A percentile compares a stretch with the other conserved stretches of the same genome.
phyloP scores from a whole-genome alignment of 2,888 invertebrate species.

The Lutraria lutraria region DNA sequence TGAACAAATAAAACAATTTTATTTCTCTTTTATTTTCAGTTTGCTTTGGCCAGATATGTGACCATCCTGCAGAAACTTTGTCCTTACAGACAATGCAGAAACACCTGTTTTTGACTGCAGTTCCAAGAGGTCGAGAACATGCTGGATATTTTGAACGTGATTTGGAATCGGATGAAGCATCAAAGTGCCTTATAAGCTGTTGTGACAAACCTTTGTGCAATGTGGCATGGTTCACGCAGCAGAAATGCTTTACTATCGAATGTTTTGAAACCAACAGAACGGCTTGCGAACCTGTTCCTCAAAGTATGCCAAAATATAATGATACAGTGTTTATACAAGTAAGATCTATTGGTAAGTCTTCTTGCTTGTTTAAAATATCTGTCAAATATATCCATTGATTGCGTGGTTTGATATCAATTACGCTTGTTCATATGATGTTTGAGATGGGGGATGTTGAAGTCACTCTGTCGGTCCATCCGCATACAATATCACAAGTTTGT shows the following conservation, averaged over 20 bases:
- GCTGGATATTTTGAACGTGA: slow-evolving; percentile 59
- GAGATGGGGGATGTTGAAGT: too few relatives aligned
- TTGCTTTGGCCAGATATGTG: slow-evolving; percentile 37
- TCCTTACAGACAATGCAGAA: slow-evolving; percentile 24
- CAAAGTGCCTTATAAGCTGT: slow-evolving; percentile 58
- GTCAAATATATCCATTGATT: too few relatives aligned
- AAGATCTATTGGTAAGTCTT: slow-evolving; percentile 55
- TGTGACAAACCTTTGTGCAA: slow-evolving; percentile 63
- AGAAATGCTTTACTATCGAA: slow-evolving; percentile 59
- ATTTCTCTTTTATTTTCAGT: slow-evolving; percentile 29
- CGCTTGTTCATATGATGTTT: too few relatives aligned
- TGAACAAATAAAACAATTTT: too few relatives aligned
- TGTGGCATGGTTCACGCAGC: slow-evolving; percentile 62
- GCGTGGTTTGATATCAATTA: too few relatives aligned
- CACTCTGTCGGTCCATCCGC: too few relatives aligned
- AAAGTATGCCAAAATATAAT: slow-evolving; percentile 32
- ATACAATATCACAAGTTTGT: too few relatives aligned
- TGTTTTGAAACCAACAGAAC: slow-evolving; percentile 39
- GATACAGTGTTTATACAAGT: slow-evolving; percentile 57
- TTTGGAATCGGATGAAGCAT: slow-evolving; percentile 33
- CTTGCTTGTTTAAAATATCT: not conserved
- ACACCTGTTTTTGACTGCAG: slow-evolving; percentile 34
- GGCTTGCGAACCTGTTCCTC: slow-evolving; percentile 44
- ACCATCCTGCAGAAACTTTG: slow-evolving; percentile 27
- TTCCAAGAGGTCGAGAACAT: slow-evolving; percentile 46